phyloP scores from a whole-genome alignment of 53 echinoderm and acorn worm species.

The Zoroaster sp. region DNA sequence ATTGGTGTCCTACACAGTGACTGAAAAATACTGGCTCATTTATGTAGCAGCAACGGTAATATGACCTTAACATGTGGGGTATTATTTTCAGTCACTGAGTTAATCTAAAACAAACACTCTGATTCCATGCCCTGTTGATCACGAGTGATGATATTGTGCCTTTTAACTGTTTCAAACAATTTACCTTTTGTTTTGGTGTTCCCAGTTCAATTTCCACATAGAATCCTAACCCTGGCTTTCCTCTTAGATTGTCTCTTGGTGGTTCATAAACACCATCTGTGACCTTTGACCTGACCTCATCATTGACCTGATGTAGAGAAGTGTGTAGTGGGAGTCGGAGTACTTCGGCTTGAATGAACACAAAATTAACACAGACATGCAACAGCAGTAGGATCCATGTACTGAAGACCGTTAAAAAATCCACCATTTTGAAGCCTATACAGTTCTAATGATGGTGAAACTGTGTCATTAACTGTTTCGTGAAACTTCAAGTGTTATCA shows the following conservation, averaged over 20 bases:
- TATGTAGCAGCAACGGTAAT: neutral
- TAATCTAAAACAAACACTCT: no score
- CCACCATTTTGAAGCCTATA: no score
- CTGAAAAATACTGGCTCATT: no score
- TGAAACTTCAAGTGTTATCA: no score
- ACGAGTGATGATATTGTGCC: no score
- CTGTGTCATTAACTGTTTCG: no score
- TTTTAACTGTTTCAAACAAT: neutral
- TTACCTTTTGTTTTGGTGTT: constrained; percentile 74
- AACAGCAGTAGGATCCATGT: constrained; percentile 40
- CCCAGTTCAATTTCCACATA: constrained; percentile 82
- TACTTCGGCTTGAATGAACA: neutral
- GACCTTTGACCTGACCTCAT: constrained; percentile 13
- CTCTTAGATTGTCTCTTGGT: constrained; percentile 69
- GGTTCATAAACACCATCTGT: neutral
- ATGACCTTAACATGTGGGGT: neutral
- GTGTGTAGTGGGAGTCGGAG: constrained; percentile 5
- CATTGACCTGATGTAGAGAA: neutral
- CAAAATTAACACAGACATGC: constrained; percentile 3
- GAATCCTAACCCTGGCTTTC: constrained; percentile 87
- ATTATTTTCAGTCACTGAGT: neutral
- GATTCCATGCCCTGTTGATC: no score
- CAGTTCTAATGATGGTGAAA: no score
- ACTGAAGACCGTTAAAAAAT: neutral
- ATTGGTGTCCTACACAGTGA: no score